phyloP scores from a whole-genome alignment of 2,797 vertebrate genomes.

The Peromyscus melanophrys region DNA sequence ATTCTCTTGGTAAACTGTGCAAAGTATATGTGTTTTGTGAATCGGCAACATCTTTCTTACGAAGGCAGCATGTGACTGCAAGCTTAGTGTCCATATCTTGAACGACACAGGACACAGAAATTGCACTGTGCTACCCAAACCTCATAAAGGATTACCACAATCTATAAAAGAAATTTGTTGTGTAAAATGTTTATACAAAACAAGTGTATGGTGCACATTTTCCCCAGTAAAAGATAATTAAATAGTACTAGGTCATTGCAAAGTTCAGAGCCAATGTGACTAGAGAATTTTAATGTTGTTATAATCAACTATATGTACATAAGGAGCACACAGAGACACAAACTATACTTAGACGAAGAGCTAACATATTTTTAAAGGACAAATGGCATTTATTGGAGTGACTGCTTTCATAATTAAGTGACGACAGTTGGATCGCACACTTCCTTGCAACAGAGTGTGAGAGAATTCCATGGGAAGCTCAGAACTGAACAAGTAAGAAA shows the following conservation, averaged over 20 bases:
- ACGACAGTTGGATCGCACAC: neutral
- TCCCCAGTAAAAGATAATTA: conserved; percentile 67
- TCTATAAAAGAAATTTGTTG: neutral
- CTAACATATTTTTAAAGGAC: neutral
- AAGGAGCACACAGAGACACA: neutral
- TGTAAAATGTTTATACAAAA: conserved; percentile 43
- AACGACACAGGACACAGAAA: conserved; percentile 28
- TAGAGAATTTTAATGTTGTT: conserved; percentile 25
- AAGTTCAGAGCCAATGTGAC: conserved; percentile 32
- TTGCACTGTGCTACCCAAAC: neutral
- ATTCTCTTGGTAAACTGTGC: neutral
- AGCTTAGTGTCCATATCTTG: neutral
- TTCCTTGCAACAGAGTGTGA: neutral
- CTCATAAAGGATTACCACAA: conserved; percentile 9
- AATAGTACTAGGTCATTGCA: neutral
- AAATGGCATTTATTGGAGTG: conserved; percentile 13
- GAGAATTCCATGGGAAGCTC: neutral
- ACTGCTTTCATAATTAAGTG: neutral
- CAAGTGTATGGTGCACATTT: neutral
- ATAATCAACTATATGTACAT: neutral
- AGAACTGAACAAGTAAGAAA: neutral
- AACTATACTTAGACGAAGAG: conserved; percentile 9
- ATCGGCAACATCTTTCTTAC: neutral
- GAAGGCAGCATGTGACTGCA: neutral
- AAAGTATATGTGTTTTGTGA: neutral